Conservation (phyloP, 2,797 vertebrate species). For the Toxotes lorentzi region DNA sequence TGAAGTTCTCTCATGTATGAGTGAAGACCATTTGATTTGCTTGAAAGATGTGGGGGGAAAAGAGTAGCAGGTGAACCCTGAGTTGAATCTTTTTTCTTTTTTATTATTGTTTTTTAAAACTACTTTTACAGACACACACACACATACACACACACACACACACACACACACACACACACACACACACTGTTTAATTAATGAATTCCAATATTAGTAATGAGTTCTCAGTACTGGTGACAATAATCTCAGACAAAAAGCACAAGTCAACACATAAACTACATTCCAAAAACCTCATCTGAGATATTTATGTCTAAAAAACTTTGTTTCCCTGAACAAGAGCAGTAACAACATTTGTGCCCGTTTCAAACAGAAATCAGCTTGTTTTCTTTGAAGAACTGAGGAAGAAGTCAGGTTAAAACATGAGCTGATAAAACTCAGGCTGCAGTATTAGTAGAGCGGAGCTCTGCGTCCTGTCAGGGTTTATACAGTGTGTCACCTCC, state of each 20-base stretch:
- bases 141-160: too few relatives aligned
- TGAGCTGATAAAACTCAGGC: neutral
- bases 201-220: neutral
- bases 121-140: neutral
- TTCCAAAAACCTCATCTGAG: neutral
- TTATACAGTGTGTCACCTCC: neutral
- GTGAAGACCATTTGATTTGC: neutral
- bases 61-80: neutral
- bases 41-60: neutral
- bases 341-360: neutral
- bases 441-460: neutral
- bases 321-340: neutral
- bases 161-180: neutral
- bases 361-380: neutral
- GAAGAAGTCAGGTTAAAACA: neutral
- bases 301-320: neutral
- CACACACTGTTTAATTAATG: neutral
- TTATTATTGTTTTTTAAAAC: too few relatives aligned
- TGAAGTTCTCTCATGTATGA: too few relatives aligned
- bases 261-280: neutral
- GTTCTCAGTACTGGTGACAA: neutral
- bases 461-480: too few relatives aligned
- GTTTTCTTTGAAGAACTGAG: neutral
- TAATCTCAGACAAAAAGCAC: neutral
- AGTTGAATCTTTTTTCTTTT: neutral